Evolutionary conservation across 2,888 invertebrate species (phyloP), one percentile per base, ranked within the genome.

Genomic region (Hyposoter dolosus): DNA sequence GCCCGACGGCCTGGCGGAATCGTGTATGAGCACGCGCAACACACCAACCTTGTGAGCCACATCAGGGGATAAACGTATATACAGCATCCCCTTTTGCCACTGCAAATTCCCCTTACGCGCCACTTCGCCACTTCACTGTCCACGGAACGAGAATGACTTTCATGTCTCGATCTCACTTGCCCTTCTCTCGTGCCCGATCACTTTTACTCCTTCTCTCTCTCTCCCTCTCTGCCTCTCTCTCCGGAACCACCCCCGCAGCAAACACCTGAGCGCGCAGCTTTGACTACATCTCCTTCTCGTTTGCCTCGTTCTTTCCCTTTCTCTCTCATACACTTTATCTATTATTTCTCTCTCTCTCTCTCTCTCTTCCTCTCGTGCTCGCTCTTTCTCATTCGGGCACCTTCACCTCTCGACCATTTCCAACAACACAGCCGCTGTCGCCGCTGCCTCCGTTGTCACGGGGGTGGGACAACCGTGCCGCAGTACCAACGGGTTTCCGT

Each of bases 401-500:
- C 76, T 74, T 81, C 78, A 63, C 75, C 71, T 72, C 82, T 82
- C 87, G 82, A 77, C 84, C 85, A 82, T 82, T 83, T 80, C 68
- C 79, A 68, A 74, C 80, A 60, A 40, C 83, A 60, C 77, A 60
- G 75, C 79, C 66, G 71, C 83, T 74, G 63, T 72, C 66, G 79
- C 85, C 50, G 83, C 77, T 77, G 68, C 78, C 82, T 84, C 85
- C 80, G 79, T 80, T 77, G 80, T 85, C 85, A 72, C 80, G 87
- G 87, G 88, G 87, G 89, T 87, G 88, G 88, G 88, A 89, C 87
- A 72, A 83, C 88, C 88, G 87, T 92, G 92, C 92, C 91, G 92
- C 92, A 92, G 92, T 92, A 91, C 89, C 90, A 90, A 90, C 89
- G 89, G 88, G 88, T 88, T 90, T 87, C 89, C 90, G 89, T 88